Conservation (phyloP, 2,888 invertebrate genomes). For the Adineta ricciae region DNA sequence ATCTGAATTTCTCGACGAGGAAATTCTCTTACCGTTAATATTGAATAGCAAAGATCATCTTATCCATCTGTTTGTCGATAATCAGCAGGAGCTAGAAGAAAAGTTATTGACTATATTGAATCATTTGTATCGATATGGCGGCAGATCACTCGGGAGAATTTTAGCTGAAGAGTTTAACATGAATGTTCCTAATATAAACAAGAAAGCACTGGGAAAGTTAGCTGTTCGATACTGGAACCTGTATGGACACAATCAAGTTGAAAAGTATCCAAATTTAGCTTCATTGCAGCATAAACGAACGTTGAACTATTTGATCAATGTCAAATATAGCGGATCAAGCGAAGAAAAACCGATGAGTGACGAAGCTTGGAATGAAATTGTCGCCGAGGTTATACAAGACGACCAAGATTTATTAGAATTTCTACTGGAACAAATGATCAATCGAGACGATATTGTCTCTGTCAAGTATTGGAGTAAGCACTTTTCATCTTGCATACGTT, state of each 20-base stretch:
- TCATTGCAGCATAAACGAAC: background rate
- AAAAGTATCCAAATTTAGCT: constrained; percentile 8
- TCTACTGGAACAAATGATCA: background rate
- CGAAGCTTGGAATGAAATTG: background rate
- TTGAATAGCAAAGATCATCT: constrained; percentile 27
- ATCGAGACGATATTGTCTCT: background rate
- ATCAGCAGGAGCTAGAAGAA: background rate
- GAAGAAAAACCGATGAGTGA: background rate
- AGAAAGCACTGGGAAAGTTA: constrained; percentile 23
- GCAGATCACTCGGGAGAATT: background rate
- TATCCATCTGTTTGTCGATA: constrained; percentile 22
- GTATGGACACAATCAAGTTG: background rate
- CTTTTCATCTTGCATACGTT: too few species aligned
- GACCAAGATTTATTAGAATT: background rate
- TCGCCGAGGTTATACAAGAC: background rate
- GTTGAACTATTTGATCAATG: constrained; percentile 12
- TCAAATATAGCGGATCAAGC: background rate
- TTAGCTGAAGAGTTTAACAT: background rate
- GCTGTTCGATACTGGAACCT: background rate
- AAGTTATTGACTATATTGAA: constrained; percentile 21
- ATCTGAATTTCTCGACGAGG: background rate
- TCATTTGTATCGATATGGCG: constrained; percentile 21
- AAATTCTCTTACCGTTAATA: constrained; percentile 30
- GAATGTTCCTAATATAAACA: constrained; percentile 6
- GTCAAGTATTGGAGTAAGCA: constrained; percentile 2